Evolutionary conservation across 2,888 invertebrate species (phyloP).

Genomic region (Erebia epiphron): DNA sequence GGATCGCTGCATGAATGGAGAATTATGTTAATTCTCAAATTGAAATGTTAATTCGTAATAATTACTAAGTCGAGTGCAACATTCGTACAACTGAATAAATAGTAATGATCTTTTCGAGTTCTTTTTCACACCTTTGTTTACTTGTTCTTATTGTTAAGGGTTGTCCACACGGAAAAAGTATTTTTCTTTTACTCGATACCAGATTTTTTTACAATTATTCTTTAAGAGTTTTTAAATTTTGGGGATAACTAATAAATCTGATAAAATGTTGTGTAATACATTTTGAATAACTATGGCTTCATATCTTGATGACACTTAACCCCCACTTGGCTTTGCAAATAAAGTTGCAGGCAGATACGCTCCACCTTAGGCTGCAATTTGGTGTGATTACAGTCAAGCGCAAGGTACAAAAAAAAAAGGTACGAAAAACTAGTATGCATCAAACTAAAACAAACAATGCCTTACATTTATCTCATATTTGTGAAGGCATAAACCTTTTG

Average conservation of each 20-base stretch:
- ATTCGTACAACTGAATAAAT: slow-evolving; percentile 60
- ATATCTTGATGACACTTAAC: too few species aligned
- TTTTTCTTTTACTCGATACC: not conserved
- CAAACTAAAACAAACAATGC: slow-evolving; percentile 32
- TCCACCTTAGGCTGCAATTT: too few species aligned
- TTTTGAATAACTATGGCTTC: too few species aligned
- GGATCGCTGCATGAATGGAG: slow-evolving; percentile 71
- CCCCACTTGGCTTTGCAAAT: too few species aligned
- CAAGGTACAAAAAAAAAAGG: too few species aligned
- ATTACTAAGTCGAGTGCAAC: slow-evolving; percentile 59
- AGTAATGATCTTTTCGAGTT: slow-evolving; percentile 57
- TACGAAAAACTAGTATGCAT: slow-evolving; percentile 12
- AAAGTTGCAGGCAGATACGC: too few species aligned
- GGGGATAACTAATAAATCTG: too few species aligned
- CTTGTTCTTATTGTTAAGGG: slow-evolving; percentile 32
- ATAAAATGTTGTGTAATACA: too few species aligned
- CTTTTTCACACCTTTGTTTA: slow-evolving; percentile 54
- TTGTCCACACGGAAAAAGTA: slow-evolving; percentile 16
- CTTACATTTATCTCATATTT: slow-evolving; percentile 11
- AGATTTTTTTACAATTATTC: too few species aligned
- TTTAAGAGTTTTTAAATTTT: not conserved
- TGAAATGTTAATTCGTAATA: slow-evolving; percentile 74
- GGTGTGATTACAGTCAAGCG: too few species aligned
- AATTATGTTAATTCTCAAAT: slow-evolving; percentile 74
- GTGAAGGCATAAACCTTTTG: not conserved